Base-by-base conservation (phyloP, 1,140 invertebrate genomes). In the Euura saliciscinereae region DNA sequence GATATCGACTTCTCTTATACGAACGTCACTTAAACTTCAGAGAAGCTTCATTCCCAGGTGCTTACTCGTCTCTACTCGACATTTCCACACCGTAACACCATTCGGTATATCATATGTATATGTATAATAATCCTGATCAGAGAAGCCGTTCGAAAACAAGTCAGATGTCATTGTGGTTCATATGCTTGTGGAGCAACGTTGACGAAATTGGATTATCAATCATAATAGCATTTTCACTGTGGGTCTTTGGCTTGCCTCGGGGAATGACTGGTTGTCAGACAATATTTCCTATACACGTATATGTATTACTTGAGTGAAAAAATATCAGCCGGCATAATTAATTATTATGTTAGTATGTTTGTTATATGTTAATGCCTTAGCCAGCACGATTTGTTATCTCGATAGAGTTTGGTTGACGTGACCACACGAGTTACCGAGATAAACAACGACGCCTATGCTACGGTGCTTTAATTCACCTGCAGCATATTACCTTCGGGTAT, bases 361-460 rank as follows among this genome's bases (percentile, higher is more conserved):
- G 13, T 59, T 28, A 28, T 59, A 59, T 59, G 51, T 59, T 59
- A 59, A 59, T 59, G 51, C 13, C 8, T 59, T 59, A 28, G 13
- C 51, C 8, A n/a, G 10, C 13, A 59, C 13, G 8, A 59, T 59
- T 59, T 59, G 51, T 59, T 59, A 6, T 11, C 51, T 59, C 51
- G 51, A 59, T 8, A 59, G 8, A 59, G 8, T 59, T 59, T 59
- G 51, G 51, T n/a, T 59, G 51, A 59, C 51, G 51, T n/a, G 51
- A 59, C 51, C 51, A 59, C 51, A 59, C 51, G 51, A 59, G 51
- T n/a, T 59, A 11, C 51, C 51, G 51, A 59, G 51, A 59, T 59
- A 59, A 59, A 28, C 28, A 28, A 28, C 28, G 28, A 28, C 28
- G 28, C 28, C 28, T 28, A 28, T 28, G 28, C 28, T 1, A 28